phyloP scores from a whole-genome alignment of 1,140 invertebrate species.

The Drosophila kohkoa region DNA sequence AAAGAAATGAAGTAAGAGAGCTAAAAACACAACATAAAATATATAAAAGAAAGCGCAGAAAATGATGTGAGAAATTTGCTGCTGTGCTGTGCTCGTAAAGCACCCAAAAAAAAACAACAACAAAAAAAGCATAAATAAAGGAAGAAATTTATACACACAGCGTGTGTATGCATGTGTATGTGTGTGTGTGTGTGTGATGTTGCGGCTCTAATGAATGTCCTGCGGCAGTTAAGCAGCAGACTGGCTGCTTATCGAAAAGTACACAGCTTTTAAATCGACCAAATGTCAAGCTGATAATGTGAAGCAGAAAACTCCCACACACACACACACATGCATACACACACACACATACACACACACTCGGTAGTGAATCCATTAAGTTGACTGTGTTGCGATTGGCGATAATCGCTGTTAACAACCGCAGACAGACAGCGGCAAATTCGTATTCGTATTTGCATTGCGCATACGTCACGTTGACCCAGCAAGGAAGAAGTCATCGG shows the following conservation, averaged over 20 bases:
- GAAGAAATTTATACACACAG: conserved; percentile 2
- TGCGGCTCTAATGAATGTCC: conserved; percentile 42
- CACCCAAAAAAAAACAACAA: conserved; percentile 1
- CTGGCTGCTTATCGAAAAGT: conserved; percentile 32
- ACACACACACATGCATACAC: neutral
- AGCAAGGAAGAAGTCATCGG: neutral
- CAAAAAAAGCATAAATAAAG: conserved; percentile 7
- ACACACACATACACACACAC: neutral
- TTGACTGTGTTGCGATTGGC: conserved; percentile 32
- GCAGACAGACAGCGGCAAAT: conserved; percentile 13
- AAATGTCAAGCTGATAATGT: conserved; percentile 21
- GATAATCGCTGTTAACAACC: conserved; percentile 35
- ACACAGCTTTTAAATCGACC: conserved; percentile 16
- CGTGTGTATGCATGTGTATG: neutral
- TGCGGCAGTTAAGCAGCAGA: conserved; percentile 26
- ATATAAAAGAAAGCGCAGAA: conserved; percentile 51
- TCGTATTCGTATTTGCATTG: conserved; percentile 23
- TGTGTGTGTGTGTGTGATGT: conserved; percentile 16
- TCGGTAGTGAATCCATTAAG: conserved; percentile 32
- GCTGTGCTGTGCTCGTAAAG: neutral
- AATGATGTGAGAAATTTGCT: conserved; percentile 66
- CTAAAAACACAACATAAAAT: conserved; percentile 21
- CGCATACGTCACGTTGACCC: conserved; percentile 22
- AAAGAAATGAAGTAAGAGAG: conserved; percentile 12
- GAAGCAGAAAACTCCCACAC: neutral